These are phyloP conservation scores for Xestia xanthographa DNA, from an alignment of 2,888 invertebrate species.

Conservation along the genomic window DNA sequence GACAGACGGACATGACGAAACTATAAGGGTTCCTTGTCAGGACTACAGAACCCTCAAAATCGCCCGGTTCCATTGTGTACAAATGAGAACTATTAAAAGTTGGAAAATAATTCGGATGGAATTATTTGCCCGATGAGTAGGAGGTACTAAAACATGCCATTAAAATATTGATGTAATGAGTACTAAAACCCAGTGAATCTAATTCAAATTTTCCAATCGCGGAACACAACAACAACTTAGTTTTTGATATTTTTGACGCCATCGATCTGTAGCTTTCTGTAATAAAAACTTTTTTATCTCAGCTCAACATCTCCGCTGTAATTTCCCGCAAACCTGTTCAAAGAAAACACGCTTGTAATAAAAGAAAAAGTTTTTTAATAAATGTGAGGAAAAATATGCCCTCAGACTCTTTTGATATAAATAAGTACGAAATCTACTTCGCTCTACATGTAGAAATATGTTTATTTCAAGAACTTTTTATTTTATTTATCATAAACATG, in stretches of 20 bases:
- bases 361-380: constrained; percentile 73
- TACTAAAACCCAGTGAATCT: background rate
- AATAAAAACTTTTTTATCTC: constrained; percentile 58
- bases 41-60: too few species aligned
- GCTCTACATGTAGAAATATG: constrained; percentile 16
- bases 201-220: background rate
- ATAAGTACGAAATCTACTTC: constrained; percentile 26
- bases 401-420: constrained; percentile 35
- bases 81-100: background rate
- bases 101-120: background rate
- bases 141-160: background rate
- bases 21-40: too few species aligned
- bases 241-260: constrained; percentile 20
- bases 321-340: constrained; percentile 60
- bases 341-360: constrained; percentile 62
- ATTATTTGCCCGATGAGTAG: too few species aligned
- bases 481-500: constrained; percentile 19
- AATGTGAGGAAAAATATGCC: constrained; percentile 57
- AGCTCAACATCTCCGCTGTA: constrained; percentile 42
- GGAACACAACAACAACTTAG: background rate
- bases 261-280: constrained; percentile 42
- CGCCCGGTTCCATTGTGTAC: background rate
- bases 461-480: constrained; percentile 20
- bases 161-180: background rate
- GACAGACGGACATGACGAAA: too few species aligned